phyloP scores from a whole-genome alignment of 2,888 invertebrate genomes.

The Atrina japonica region DNA sequence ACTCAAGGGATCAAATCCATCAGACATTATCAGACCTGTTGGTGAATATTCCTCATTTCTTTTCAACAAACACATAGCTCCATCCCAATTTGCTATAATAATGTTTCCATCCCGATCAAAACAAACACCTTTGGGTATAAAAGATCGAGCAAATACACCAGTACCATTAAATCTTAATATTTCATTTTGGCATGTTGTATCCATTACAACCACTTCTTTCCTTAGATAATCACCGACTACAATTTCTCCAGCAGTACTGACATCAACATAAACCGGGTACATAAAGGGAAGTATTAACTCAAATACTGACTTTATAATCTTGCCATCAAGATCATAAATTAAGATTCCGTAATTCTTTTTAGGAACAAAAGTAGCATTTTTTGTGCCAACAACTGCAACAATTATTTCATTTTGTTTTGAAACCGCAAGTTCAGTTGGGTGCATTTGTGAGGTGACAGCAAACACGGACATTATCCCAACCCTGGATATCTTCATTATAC shows the following conservation, averaged over 20 bases:
- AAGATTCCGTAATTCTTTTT: constrained; percentile 17
- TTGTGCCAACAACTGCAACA: constrained; percentile 18
- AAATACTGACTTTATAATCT: constrained; percentile 4
- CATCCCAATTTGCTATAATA: constrained; percentile 28
- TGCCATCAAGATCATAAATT: constrained; percentile 14
- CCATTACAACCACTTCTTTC: constrained; percentile 7
- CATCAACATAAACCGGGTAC: constrained; percentile 20
- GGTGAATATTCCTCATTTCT: constrained; percentile 8
- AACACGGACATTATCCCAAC: constrained; percentile 5
- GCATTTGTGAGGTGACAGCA: neutral
- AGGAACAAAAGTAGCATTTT: constrained; percentile 2
- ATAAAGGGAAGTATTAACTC: neutral
- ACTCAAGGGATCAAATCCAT: constrained; percentile 12
- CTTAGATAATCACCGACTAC: constrained; percentile 23
- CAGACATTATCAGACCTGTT: constrained; percentile 6
- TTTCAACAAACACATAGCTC: constrained; percentile 11
- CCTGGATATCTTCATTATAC: constrained; percentile 7
- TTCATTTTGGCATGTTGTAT: neutral
- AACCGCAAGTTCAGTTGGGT: constrained; percentile 16
- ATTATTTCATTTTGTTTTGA: constrained; percentile 1
- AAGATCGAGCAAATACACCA: constrained; percentile 13
- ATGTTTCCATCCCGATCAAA: constrained; percentile 21
- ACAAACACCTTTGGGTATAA: constrained; percentile 25
- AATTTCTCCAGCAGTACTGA: constrained; percentile 5
- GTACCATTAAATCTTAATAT: constrained; percentile 14